phyloP scores from a whole-genome alignment of 2,113 vertebrate genomes.

The Callospermophilus lateralis region DNA sequence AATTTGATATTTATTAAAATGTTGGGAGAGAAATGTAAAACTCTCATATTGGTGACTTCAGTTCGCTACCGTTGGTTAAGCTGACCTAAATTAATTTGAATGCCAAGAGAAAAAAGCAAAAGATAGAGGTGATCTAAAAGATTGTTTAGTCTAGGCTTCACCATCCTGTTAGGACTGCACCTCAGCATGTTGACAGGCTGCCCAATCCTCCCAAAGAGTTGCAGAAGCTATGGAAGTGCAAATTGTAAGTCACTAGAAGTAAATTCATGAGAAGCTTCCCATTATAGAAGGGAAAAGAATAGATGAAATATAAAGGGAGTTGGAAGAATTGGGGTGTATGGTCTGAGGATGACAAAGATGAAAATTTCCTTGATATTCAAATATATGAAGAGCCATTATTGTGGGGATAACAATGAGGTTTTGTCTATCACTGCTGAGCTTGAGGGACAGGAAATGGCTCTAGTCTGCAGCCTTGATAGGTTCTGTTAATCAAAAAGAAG shows the following conservation, averaged over 20 bases:
- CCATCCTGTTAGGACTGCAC: not conserved
- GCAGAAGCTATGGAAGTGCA: not conserved
- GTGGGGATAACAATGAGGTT: not conserved
- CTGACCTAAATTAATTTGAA: not conserved
- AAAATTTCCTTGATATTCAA: constrained; percentile 24
- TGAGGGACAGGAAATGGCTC: constrained; percentile 28
- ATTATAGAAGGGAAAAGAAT: not conserved
- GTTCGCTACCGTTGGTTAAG: not conserved
- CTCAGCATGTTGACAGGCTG: not conserved
- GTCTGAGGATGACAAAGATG: constrained; percentile 15
- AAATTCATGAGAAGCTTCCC: not conserved
- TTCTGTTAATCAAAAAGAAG: constrained; percentile 42
- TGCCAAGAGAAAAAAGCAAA: not conserved
- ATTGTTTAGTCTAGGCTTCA: not conserved
- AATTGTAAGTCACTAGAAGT: not conserved
- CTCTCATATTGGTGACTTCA: not conserved
- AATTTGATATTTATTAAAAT: constrained; percentile 19
- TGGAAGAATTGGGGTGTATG: not conserved
- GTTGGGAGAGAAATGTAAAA: not conserved
- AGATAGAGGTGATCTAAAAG: not conserved
- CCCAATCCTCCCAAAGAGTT: not conserved
- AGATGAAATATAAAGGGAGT: not conserved
- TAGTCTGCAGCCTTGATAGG: not conserved
- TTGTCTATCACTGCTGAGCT: not conserved
- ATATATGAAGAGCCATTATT: not conserved